These are phyloP conservation scores for Tachysurus fulvidraco DNA, from an alignment of 2,113 vertebrate genomes.

Conservation along the genomic window DNA sequence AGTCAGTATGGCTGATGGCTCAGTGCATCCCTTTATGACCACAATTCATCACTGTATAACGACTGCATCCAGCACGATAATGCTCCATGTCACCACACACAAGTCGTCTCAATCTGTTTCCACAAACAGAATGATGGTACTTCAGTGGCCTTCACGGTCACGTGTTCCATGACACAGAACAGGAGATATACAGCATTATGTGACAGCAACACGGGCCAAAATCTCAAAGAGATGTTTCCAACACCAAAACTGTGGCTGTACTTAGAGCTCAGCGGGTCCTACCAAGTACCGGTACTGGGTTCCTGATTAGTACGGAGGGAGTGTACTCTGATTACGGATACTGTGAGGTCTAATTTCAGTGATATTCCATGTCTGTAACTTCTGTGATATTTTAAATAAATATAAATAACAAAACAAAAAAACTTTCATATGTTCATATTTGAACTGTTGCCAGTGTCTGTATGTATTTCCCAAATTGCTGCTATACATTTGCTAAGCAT, in stretches of 20 bases:
- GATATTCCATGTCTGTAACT: no score
- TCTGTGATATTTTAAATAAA: not conserved
- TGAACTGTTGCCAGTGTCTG: not conserved
- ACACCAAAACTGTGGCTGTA: not conserved
- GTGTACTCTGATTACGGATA: not conserved
- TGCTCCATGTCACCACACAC: not conserved
- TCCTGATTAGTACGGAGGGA: not conserved
- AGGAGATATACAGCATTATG: not conserved
- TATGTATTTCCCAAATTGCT: not conserved
- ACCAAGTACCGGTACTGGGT: not conserved
- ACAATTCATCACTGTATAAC: not conserved
- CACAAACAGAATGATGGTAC: not conserved
- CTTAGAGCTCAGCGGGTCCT: not conserved
- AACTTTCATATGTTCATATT: not conserved
- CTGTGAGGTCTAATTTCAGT: not conserved
- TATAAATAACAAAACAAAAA: not conserved
- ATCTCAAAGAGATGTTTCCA: not conserved
- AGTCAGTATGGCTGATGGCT: not conserved
- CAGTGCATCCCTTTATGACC: not conserved
- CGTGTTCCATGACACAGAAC: not conserved
- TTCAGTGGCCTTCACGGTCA: not conserved
- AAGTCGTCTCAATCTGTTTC: not conserved
- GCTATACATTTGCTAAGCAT: no score
- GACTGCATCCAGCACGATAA: not conserved
- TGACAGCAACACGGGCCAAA: not conserved